Evolutionary conservation across 2,797 vertebrate genomes (phyloP), one percentile per base, ranked within the genome.

Genomic region (Telmatherina bonti): DNA sequence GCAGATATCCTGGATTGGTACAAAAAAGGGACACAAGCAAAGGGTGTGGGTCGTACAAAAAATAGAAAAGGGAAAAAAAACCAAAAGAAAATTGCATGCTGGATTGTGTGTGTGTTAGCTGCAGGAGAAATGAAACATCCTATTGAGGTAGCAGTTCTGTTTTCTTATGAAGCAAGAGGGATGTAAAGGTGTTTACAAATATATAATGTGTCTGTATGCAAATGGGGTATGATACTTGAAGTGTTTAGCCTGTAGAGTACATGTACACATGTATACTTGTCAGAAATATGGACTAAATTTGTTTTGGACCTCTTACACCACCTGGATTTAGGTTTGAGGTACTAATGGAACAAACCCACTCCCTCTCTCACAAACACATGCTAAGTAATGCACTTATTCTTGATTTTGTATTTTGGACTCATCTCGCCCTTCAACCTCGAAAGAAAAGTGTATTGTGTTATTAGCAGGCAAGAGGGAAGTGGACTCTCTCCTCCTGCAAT

Each of bases 271-370:
- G 51, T 63, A 43, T 70, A 55, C 58, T 74, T 70, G 53, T 61
- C 64, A 72, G 60, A 88, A 92, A 88, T 85, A 81, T 88, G 92
- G 85, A 76, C 59, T 81, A 88, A 26, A 90, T 92, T 90, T 91
- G 72, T 45, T 76, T 43, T 0, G 73, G 79, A 78, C 81, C 78
- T 88, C 69, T 83, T 64, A 70, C 52, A 35, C 73, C 84, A 81
- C 82, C 79, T 84, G 66, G 77, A 85, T 83, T 72, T 62, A 27
- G 72, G 62, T 78, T 86, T 77, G 67, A 78, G 71, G 69, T 74
- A 73, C 41, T 56, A 54, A 71, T 31, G 43, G 26, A 29, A 15
- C 26, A 27, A 70, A 75, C 49, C 31, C 55, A 35, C 61, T 57
- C 41, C 8, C 59, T 29, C 60, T 29, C 35, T 47, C 38, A 24